These are phyloP conservation scores for Protosalanx chinensis DNA, from an alignment of 2,797 vertebrate species.

Conservation along the genomic window DNA sequence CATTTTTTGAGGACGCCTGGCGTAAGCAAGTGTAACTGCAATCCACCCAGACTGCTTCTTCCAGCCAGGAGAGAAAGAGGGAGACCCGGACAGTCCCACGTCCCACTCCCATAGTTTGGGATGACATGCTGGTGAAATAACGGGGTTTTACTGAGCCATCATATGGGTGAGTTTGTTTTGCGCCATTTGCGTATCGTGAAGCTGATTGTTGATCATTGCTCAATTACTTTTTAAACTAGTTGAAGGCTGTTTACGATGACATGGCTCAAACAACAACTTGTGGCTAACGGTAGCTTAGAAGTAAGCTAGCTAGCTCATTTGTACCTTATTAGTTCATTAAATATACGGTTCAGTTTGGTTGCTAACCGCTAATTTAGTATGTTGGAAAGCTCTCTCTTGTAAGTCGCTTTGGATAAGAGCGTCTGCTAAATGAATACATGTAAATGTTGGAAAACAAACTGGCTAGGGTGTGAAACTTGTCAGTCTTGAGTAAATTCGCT, in stretches of 20 bases:
- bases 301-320: constrained; percentile 1
- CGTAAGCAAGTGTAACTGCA: not conserved
- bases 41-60: not conserved
- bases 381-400: too few species aligned
- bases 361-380: too few species aligned
- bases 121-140: constrained; percentile 1
- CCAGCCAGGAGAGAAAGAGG: not conserved
- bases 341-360: too few species aligned
- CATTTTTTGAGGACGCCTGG: not conserved
- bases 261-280: not conserved
- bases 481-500: too few species aligned
- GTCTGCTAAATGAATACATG: too few species aligned
- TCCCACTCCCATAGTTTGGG: not conserved
- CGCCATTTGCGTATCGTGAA: not conserved
- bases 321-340: too few species aligned
- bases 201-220: not conserved
- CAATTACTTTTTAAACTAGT: not conserved
- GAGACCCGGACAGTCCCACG: not conserved
- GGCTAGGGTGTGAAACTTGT: too few species aligned
- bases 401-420: too few species aligned
- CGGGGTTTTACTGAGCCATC: not conserved
- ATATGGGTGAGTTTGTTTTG: constrained; percentile 5
- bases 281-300: not conserved
- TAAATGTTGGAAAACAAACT: too few species aligned
- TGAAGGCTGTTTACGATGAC: not conserved